Evolutionary conservation across 2,888 invertebrate genomes (phyloP), one percentile per base, ranked within the genome.

Genomic region (Uloborus plumipes): DNA sequence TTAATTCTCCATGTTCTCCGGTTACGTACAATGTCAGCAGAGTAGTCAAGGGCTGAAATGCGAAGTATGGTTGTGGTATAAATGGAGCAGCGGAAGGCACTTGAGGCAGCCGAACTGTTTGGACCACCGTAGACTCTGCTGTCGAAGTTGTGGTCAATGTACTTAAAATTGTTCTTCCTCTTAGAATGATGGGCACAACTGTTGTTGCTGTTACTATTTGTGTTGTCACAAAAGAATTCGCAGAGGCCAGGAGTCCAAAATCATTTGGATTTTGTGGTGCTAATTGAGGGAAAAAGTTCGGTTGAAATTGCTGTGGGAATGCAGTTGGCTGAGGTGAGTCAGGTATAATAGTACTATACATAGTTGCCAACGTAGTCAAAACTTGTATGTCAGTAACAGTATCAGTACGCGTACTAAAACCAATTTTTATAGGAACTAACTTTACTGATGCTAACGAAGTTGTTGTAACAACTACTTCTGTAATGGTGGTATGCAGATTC

Each of bases 351-450:
- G 86, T 85, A 31, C 65, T 82, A 22, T 84, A 84, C 1, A 79
- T 20, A 26, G 86, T 86, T 9, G 84, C 84, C 2, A 86, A 72
- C n/a, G 86, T 85, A 22, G 86, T 86, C 3, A 86, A 73, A 16
- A 85, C 85, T 72, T 86, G 86, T 13, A 83, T 72, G 74, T 85
- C 85, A 20, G 86, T 86, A 26, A 86, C 47, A 15, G 86, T 86
- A 61, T 86, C 86, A 16, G 86, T 86, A 55, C 86, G 71, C 7
- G 86, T 86, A 64, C 85, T 85, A 51, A 82, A 86, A 13, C 86
- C 86, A 61, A 86, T 86, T 75, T 83, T 84, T 31, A 86, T 86
- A 13, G 86, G 86, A 31, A 86, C 85, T 26, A 86, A 65, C 79
- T 85, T 86, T n/a, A 86, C 78, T 14, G 86, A 86, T 31, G 79